Conservation (phyloP, 2,797 vertebrate species). For the Rhodeus uyekii region DNA sequence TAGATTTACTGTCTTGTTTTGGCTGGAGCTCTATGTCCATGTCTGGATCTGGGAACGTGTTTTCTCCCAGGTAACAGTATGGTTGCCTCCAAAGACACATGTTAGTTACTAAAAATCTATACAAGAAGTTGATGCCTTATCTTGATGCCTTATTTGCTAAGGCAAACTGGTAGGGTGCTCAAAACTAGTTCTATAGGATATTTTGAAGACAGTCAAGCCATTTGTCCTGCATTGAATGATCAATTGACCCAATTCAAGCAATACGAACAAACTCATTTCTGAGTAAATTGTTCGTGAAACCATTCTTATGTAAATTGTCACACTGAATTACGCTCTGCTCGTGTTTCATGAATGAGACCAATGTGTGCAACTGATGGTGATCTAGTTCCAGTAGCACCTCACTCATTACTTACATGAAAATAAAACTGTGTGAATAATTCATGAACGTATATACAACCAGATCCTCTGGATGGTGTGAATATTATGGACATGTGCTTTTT, state of each 20-base stretch:
- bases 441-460: conserved; percentile 3
- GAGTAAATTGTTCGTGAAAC: conserved; percentile 5
- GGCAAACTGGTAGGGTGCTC: conserved; percentile 13
- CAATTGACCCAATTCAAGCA: conserved; percentile 15
- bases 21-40: conserved; percentile 26
- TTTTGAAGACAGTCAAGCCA: conserved; percentile 6
- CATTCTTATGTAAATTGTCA: conserved; percentile 16
- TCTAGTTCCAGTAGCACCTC: conserved; percentile 31
- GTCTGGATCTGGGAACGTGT: conserved; percentile 35
- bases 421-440: conserved; percentile 11
- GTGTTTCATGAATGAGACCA: conserved; percentile 32
- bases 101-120: conserved; percentile 27
- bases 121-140: conserved; percentile 48
- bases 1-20: conserved; percentile 59
- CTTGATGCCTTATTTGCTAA: conserved; percentile 47
- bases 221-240: conserved; percentile 36
- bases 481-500: conserved; percentile 26
- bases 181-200: neutral
- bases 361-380: neutral
- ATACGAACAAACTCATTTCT: neutral
- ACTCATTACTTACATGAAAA: conserved; percentile 40
- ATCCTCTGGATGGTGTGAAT: conserved; percentile 11
- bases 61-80: conserved; percentile 45
- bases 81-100: conserved; percentile 15
- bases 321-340: conserved; percentile 6